Conservation (phyloP, 2,797 vertebrate species). For the Geotrypetes seraphini region DNA sequence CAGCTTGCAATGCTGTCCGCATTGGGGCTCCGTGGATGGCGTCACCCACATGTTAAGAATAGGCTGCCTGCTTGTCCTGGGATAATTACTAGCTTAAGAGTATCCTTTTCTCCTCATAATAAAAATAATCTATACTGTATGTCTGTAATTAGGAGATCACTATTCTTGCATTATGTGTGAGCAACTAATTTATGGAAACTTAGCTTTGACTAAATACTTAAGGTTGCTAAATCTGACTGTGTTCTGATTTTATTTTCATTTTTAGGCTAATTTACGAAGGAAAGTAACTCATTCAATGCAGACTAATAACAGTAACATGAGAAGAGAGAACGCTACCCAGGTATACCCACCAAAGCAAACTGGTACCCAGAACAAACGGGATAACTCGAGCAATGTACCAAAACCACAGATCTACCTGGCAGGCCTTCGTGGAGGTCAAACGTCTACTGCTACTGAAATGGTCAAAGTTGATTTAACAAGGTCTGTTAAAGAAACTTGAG, state of each 20-base stretch:
- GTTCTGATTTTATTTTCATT: conserved; percentile 5
- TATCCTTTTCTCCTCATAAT: too few relatives aligned
- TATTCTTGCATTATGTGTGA: too few relatives aligned
- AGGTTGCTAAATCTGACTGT: conserved; percentile 4
- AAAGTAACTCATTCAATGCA: conserved; percentile 71
- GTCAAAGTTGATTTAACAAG: conserved; percentile 72
- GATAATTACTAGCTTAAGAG: too few relatives aligned
- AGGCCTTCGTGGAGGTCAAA: conserved; percentile 61
- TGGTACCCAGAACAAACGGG: conserved; percentile 59
- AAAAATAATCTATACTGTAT: too few relatives aligned
- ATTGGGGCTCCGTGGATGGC: too few relatives aligned
- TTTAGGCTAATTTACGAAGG: conserved; percentile 70
- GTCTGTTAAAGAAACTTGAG: conserved; percentile 62
- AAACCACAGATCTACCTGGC: conserved; percentile 64
- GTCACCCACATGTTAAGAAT: too few relatives aligned
- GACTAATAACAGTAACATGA: conserved; percentile 79
- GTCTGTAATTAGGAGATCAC: too few relatives aligned
- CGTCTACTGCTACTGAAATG: conserved; percentile 21
- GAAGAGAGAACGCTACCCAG: conserved; percentile 72
- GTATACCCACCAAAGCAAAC: conserved; percentile 57
- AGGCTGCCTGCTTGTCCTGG: too few relatives aligned
- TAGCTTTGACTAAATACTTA: neutral
- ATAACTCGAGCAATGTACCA: conserved; percentile 53
- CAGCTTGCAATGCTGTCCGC: too few relatives aligned
- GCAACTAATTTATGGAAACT: neutral